These are phyloP conservation scores for Delphinus delphis DNA, from an alignment of 2,113 vertebrate species.

Conservation along the genomic window DNA sequence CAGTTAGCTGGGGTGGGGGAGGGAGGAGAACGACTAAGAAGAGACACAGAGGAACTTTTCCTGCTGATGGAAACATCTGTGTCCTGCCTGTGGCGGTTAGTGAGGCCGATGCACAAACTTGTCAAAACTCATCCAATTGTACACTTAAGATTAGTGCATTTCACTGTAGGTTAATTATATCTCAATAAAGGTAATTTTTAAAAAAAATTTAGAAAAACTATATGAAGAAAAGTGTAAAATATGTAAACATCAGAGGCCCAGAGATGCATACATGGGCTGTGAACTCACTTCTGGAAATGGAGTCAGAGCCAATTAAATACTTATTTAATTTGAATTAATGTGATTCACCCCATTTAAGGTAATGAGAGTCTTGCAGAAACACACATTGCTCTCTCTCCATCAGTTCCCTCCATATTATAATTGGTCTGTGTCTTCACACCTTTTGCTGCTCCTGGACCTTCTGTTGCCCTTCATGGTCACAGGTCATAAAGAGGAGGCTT, in stretches of 20 bases:
- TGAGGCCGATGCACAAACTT: not conserved
- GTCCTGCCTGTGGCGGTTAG: not conserved
- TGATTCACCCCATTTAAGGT: constrained; percentile 71
- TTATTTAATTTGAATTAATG: constrained; percentile 81
- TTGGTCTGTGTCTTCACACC: not conserved
- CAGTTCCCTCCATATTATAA: not conserved
- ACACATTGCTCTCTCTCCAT: not conserved
- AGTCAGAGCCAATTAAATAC: constrained; percentile 82
- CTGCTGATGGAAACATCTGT: not conserved
- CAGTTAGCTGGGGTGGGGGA: not conserved
- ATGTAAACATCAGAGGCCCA: constrained; percentile 57
- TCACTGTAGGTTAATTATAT: not conserved
- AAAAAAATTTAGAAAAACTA: not conserved
- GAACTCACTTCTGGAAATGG: constrained; percentile 73
- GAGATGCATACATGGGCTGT: constrained; percentile 52
- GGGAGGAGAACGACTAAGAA: not conserved
- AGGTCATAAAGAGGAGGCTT: too few relatives aligned
- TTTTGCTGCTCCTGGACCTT: not conserved
- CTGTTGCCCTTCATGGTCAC: not conserved
- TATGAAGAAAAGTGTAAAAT: constrained; percentile 46
- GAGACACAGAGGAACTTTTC: not conserved
- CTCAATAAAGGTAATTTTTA: not conserved
- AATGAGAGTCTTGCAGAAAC: constrained; percentile 65
- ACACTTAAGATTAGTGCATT: not conserved
- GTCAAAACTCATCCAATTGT: not conserved